A percentile compares a stretch with the other conserved stretches of the same genome.
Evolutionary conservation across 2,888 invertebrate genomes (phyloP).

Genomic region (Notocelia uddmanniana): DNA sequence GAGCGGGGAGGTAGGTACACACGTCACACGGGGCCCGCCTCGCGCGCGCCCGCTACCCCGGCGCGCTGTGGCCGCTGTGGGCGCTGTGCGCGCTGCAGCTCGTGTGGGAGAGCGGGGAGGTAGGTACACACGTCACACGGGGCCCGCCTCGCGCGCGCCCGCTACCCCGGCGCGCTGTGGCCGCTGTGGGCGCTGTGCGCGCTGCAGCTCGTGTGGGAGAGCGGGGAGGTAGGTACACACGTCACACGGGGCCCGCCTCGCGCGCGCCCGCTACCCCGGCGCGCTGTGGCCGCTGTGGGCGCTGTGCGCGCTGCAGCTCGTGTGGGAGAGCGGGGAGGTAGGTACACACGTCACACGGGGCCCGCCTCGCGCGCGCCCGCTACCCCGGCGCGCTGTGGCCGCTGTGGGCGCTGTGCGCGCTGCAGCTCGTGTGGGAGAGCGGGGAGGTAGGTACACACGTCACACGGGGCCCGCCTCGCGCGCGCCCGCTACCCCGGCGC

Average conservation of each 20-base stretch:
- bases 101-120: constrained; percentile 90
- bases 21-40: no score
- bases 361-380: no score
- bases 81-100: constrained; percentile 91
- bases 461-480: no score
- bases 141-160: constrained; percentile 87
- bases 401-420: no score
- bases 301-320: constrained; percentile 92
- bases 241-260: constrained; percentile 89
- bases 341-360: not conserved
- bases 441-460: no score
- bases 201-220: constrained; percentile 89
- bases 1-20: constrained; percentile 3
- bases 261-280: constrained; percentile 86
- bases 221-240: constrained; percentile 90
- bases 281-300: constrained; percentile 68
- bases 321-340: constrained; percentile 88
- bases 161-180: constrained; percentile 58
- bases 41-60: not conserved
- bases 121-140: no score
- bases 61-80: not conserved
- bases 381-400: no score
- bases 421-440: no score
- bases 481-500: no score
- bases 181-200: constrained; percentile 91